Conservation (phyloP, 30 jellyfish, hydroid and myxozoan genomes). For the Sanderia malayensis region DNA sequence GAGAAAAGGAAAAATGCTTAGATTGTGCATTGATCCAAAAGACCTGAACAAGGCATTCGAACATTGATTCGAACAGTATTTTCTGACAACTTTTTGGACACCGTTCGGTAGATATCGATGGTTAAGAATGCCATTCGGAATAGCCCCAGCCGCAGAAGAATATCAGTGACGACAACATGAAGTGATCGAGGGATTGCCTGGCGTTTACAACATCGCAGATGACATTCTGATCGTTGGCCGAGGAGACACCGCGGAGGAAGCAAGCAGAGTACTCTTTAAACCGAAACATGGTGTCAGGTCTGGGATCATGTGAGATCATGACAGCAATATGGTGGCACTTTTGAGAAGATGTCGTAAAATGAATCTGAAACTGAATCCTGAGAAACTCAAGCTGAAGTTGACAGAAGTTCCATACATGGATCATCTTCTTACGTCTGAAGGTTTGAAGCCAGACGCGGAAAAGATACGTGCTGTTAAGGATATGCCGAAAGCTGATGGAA, state of each 20-base stretch:
- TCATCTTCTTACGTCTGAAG: constrained; percentile 12
- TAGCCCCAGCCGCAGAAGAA: constrained; percentile 29
- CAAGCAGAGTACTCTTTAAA: too few species aligned
- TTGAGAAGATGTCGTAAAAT: constrained; percentile 2
- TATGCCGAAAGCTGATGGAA: background rate
- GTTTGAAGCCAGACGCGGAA: constrained; percentile 42
- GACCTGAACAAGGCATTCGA: too few species aligned
- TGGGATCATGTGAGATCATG: too few species aligned
- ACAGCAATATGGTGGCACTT: constrained; percentile 14
- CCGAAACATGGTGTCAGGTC: too few species aligned
- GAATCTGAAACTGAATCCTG: constrained; percentile 13
- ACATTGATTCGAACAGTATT: too few species aligned
- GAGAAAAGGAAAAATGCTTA: too few species aligned
- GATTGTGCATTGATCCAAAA: too few species aligned
- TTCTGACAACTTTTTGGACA: constrained; percentile 27
- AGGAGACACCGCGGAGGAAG: constrained; percentile 30
- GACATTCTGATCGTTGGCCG: constrained; percentile 29
- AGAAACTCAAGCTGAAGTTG: constrained; percentile 14
- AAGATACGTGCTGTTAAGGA: constrained; percentile 21
- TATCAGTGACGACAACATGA: constrained; percentile 27
- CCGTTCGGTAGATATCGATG: constrained; percentile 28
- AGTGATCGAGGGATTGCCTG: constrained; percentile 6
- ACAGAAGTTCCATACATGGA: constrained; percentile 30
- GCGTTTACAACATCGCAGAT: constrained; percentile 17
- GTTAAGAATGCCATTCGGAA: constrained; percentile 39